Evolutionary conservation across 2,113 vertebrate genomes (phyloP), one percentile per base, ranked within the genome.

Genomic region (Nothoprocta pentlandii): DNA sequence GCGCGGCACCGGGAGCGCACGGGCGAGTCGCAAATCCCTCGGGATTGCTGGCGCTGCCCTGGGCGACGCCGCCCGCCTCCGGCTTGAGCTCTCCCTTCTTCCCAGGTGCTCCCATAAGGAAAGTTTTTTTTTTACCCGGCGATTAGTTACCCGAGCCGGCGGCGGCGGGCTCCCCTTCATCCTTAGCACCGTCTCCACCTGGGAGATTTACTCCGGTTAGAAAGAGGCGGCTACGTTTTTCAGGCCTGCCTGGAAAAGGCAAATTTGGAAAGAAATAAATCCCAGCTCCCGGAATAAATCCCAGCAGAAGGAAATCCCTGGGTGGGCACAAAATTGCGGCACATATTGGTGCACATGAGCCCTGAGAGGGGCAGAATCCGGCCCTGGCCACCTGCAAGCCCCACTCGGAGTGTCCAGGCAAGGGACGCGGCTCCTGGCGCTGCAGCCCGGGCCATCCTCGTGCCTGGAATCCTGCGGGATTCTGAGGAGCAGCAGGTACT

Each of bases 281-380:
- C 20, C 12, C 49, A 21, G 21, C 15, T 77, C 16, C 56, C 14
- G 1, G 23, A 39, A 39, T 39, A 39, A 39, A 39, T 39, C 36
- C 36, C 36, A 39, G 64, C 12, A 28, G 32, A 70, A 76, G 54
- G 23, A 71, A 76, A 54, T 6, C 63, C 32, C 54, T 17, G 83
- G 68, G 16, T 10, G 9, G 39, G 6, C 62, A 32, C 6, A 32
- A 63, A 87, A 56, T 13, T 59, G 0, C 7, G 6, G 83, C 44
- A 30, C 28, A 2, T 51, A 22, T 68, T 1, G 6, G 42, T 23
- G 49, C 49, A 49, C 0, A 9, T 1, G 51, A 6, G 39, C 15
- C 23, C 77, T 16, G 62, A 49, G 54, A 5, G 25, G 73, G 34
- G 79, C 76, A 67, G 70, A 36, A 56, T 17, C 66, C 26, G 44